Conservation (phyloP, 1,140 invertebrate genomes). For the Neelides sp. region DNA sequence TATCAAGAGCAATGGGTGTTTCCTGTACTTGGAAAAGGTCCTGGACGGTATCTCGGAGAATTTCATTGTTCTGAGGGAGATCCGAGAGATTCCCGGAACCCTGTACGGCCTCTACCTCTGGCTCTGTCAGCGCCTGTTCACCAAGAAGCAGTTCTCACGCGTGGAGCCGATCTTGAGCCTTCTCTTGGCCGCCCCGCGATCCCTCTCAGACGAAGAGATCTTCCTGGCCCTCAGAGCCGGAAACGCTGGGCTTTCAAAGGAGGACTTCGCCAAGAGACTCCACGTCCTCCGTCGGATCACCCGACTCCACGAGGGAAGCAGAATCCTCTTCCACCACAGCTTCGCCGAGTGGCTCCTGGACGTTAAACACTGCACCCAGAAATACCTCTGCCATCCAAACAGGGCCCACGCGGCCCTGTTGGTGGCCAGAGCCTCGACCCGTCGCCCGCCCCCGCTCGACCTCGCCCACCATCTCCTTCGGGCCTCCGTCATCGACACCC, state of each 20-base stretch:
- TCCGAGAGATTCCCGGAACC: conserved; percentile 82
- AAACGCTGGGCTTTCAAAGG: conserved; percentile 60
- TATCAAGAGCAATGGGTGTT: conserved; percentile 90
- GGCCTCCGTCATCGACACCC: conserved; percentile 37
- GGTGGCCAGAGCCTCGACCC: conserved; percentile 64
- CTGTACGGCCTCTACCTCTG: conserved; percentile 88
- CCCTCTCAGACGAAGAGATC: conserved; percentile 64
- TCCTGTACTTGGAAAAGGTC: conserved; percentile 78
- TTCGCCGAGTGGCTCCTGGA: conserved; percentile 89
- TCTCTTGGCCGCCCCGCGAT: conserved; percentile 69
- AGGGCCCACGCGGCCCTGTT: conserved; percentile 82
- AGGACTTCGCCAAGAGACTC: conserved; percentile 72
- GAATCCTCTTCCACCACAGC: conserved; percentile 65
- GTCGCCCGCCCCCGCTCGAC: conserved; percentile 43
- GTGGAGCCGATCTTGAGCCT: conserved; percentile 73
- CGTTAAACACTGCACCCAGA: conserved; percentile 90
- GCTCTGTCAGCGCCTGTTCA: conserved; percentile 84
- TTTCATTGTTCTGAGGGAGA: conserved; percentile 73
- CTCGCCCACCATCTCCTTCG: conserved; percentile 44
- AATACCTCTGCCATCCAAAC: conserved; percentile 72
- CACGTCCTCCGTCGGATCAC: conserved; percentile 62
- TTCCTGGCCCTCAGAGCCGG: conserved; percentile 69
- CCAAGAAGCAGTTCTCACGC: conserved; percentile 73
- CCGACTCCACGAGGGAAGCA: conserved; percentile 40
- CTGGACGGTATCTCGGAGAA: conserved; percentile 83